These are phyloP conservation scores for Scomberomorus guttatus DNA, from an alignment of 2,797 vertebrate species.

Conservation along the genomic window DNA sequence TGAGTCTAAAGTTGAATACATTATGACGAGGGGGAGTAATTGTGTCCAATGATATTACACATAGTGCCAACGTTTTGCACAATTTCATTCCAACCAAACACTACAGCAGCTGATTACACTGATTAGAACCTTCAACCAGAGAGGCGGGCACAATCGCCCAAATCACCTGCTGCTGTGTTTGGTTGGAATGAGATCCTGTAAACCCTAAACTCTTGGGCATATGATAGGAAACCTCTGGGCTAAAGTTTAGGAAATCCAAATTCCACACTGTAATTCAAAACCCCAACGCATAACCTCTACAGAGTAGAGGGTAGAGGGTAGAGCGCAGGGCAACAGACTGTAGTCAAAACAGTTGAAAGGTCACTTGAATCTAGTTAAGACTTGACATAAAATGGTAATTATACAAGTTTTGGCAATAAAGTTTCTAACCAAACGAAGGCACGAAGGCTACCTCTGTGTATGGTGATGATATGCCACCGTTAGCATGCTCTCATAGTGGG, in stretches of 20 bases:
- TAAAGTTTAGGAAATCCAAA: conserved; percentile 4
- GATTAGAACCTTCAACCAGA: conserved; percentile 58
- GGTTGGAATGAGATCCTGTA: conserved; percentile 35
- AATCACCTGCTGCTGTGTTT: conserved; percentile 60
- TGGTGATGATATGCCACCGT: too few relatives aligned
- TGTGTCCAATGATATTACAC: conserved; percentile 18
- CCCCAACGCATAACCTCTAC: background rate
- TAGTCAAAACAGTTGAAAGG: background rate
- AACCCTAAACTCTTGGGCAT: conserved; percentile 15
- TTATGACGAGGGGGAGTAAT: background rate
- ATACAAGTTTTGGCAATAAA: too few relatives aligned
- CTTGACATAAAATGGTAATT: too few relatives aligned
- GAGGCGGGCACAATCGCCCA: conserved; percentile 48
- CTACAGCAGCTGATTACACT: background rate
- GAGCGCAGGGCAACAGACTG: too few relatives aligned
- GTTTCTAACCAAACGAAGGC: too few relatives aligned
- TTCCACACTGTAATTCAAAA: conserved; percentile 14
- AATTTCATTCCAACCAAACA: conserved; percentile 1
- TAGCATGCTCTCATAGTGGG: too few relatives aligned
- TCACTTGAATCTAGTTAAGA: too few relatives aligned
- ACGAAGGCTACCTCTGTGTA: too few relatives aligned
- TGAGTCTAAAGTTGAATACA: conserved; percentile 2
- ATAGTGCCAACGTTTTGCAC: conserved; percentile 27
- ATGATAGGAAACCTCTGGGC: conserved; percentile 33
- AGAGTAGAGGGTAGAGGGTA: background rate